Conservation (phyloP, 2,113 vertebrate genomes). For the Nibea albiflora region DNA sequence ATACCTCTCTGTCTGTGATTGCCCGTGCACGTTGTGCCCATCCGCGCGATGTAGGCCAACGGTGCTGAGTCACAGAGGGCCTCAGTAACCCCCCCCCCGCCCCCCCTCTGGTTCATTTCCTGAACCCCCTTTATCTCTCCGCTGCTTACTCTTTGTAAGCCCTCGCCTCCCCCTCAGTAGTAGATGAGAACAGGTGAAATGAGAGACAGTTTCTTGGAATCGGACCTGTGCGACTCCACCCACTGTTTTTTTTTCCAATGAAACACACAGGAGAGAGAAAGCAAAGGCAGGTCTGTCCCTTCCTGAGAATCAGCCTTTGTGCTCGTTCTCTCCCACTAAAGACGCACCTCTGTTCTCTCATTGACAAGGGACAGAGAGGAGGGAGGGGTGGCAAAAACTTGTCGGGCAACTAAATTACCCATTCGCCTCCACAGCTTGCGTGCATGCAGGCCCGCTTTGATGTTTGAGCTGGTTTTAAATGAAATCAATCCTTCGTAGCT, state of each 20-base stretch:
- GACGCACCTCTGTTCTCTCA: conserved; percentile 62
- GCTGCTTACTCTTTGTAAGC: conserved; percentile 5
- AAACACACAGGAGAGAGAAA: conserved; percentile 26
- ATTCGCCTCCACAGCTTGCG: background rate
- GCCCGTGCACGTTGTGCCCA: conserved; percentile 5
- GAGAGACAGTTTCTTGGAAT: conserved; percentile 69
- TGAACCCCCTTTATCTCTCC: conserved; percentile 22
- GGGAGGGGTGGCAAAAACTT: conserved; percentile 29
- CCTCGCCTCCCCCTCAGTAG: background rate
- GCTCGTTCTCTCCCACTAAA: conserved; percentile 38
- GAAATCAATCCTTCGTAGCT: too few species aligned
- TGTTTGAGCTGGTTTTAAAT: background rate
- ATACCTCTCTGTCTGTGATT: background rate
- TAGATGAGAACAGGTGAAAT: conserved; percentile 66
- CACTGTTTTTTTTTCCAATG: conserved; percentile 15
- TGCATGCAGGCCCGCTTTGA: background rate
- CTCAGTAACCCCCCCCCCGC: conserved; percentile 11
- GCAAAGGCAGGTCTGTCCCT: conserved; percentile 50
- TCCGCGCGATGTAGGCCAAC: conserved; percentile 10
- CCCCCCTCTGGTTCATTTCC: conserved; percentile 45
- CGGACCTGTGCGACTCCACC: conserved; percentile 57
- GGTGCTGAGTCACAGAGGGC: conserved; percentile 59
- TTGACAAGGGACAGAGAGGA: background rate
- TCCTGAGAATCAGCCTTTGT: conserved; percentile 69
- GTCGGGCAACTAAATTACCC: conserved; percentile 4